phyloP scores from a whole-genome alignment of 1,140 invertebrate genomes.

The Cylas formicarius region DNA sequence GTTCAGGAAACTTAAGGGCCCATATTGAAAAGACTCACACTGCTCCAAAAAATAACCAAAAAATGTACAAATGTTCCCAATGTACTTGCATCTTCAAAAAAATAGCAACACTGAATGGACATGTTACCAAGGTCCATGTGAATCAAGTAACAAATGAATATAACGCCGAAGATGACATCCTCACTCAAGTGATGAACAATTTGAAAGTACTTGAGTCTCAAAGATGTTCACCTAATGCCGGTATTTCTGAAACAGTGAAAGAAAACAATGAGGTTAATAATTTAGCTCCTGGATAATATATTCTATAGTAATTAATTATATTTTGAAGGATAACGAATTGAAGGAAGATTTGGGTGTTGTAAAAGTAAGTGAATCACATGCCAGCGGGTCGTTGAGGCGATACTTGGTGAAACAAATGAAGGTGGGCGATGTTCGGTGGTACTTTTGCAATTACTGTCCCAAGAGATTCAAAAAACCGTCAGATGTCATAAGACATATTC shows the following conservation, averaged over 20 bases:
- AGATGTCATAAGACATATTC: slow-evolving; percentile 39
- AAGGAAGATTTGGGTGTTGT: no score
- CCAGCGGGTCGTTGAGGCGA: slow-evolving; percentile 13
- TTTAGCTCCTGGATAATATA: no score
- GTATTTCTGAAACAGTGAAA: no score
- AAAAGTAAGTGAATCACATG: slow-evolving; percentile 10
- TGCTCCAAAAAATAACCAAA: slow-evolving; percentile 42
- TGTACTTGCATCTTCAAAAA: slow-evolving; percentile 66
- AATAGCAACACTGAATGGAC: slow-evolving; percentile 62
- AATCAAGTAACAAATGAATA: slow-evolving; percentile 9
- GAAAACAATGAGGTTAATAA: no score
- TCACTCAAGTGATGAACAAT: slow-evolving; percentile 22
- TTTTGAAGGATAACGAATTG: no score
- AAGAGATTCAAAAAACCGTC: slow-evolving; percentile 41
- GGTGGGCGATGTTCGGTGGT: slow-evolving; percentile 31
- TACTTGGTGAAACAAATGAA: slow-evolving; percentile 35
- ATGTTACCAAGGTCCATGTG: slow-evolving; percentile 49
- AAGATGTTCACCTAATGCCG: no score
- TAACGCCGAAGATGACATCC: slow-evolving; percentile 6
- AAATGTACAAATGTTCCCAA: slow-evolving; percentile 55
- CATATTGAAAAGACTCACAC: slow-evolving; percentile 64
- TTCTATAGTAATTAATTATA: no score
- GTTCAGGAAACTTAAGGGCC: slow-evolving; percentile 56
- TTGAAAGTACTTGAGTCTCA: slow-evolving; percentile 32
- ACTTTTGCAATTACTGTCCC: slow-evolving; percentile 35